Evolutionary conservation across 2,888 invertebrate species (phyloP).

Genomic region (Labia minor): DNA sequence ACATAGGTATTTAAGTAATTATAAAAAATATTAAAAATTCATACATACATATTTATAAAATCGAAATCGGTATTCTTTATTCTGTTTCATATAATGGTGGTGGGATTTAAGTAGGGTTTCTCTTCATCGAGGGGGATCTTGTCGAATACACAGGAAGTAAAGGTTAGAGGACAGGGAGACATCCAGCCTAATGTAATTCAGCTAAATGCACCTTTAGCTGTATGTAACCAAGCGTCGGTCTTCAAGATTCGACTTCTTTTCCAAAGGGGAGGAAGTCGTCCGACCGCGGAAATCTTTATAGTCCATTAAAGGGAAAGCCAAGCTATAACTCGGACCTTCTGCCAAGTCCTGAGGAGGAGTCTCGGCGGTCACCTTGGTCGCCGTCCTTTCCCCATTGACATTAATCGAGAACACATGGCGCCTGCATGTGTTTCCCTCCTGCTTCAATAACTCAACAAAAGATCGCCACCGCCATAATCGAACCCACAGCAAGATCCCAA

Average conservation of each 20-base stretch:
- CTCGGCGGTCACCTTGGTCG: background rate
- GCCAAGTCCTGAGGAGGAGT: background rate
- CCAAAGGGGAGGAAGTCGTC: background rate
- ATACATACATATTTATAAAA: too few species aligned
- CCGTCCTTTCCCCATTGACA: background rate
- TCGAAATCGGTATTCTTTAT: too few species aligned
- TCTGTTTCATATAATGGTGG: too few species aligned
- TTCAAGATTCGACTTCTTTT: background rate
- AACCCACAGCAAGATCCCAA: background rate
- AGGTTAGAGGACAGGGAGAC: background rate
- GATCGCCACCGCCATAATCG: background rate
- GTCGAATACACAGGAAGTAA: background rate
- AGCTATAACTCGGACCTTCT: background rate
- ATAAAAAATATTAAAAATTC: too few species aligned
- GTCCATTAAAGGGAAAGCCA: conserved; percentile 13
- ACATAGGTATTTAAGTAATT: too few species aligned
- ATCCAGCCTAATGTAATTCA: background rate
- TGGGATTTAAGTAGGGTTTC: too few species aligned
- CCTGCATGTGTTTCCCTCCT: background rate
- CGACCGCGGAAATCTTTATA: conserved; percentile 7
- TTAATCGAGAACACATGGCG: conserved; percentile 1
- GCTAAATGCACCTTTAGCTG: background rate
- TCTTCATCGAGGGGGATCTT: too few species aligned
- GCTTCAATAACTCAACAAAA: background rate
- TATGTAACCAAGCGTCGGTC: background rate